Conservation (phyloP, 2,888 invertebrate species). For the Resseliella maxima region DNA sequence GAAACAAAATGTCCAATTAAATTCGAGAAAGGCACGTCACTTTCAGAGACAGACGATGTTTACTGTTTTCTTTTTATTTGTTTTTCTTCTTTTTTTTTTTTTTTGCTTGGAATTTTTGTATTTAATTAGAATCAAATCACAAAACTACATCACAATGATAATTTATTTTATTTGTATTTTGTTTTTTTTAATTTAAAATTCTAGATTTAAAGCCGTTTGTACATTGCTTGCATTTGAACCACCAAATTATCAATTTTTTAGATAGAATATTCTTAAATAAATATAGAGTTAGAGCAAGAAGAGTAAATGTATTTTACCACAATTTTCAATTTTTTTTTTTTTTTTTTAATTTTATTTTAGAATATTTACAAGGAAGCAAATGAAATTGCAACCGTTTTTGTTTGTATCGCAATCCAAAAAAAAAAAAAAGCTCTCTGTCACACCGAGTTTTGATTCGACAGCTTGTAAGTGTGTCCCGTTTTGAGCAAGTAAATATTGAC, state of each 20-base stretch:
- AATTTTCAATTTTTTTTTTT: too few relatives aligned
- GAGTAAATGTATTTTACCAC: too few relatives aligned
- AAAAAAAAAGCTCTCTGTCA: background rate
- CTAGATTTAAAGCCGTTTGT: background rate
- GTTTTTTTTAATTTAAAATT: background rate
- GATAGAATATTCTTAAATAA: too few relatives aligned
- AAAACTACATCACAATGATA: background rate
- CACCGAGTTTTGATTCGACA: background rate
- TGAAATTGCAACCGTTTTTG: background rate
- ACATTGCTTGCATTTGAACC: background rate
- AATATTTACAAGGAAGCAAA: background rate
- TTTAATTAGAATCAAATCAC: constrained; percentile 16
- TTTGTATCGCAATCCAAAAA: background rate
- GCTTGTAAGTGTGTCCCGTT: background rate
- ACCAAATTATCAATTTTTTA: background rate
- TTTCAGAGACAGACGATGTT: background rate
- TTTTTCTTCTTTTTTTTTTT: too few relatives aligned
- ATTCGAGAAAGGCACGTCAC: constrained; percentile 27
- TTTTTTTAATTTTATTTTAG: too few relatives aligned
- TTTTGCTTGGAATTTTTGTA: background rate
- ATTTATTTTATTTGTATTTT: too few relatives aligned
- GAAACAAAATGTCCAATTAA: background rate
- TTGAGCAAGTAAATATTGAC: constrained; percentile 26
- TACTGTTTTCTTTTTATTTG: too few relatives aligned
- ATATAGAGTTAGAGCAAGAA: too few relatives aligned